Percentiles rank a stretch among this genome's conserved stretches.
These are phyloP conservation scores for Platygyra sinensis DNA, from an alignment of 64 coral and sea anemone genomes.

Conservation along the genomic window DNA sequence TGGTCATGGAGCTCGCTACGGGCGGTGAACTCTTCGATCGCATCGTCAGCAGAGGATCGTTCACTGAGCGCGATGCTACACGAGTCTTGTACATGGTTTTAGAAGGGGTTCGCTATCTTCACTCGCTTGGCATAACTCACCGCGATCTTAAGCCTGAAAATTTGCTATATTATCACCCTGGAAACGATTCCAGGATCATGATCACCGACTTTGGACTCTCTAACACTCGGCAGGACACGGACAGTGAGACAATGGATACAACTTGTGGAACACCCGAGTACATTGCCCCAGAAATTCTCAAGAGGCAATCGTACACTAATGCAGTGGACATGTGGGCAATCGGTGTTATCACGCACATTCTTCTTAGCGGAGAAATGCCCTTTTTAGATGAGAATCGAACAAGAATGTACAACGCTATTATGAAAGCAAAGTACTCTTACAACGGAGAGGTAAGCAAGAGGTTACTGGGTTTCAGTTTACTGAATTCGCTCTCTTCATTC, in stretches of 20 bases:
- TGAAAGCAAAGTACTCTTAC: slow-evolving; percentile 72
- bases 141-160: slow-evolving; percentile 95
- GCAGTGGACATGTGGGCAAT: slow-evolving; percentile 96
- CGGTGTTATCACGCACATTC: slow-evolving; percentile 85
- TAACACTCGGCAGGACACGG: slow-evolving; percentile 29
- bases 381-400: slow-evolving; percentile 78
- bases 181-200: slow-evolving; percentile 93
- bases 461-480: not conserved
- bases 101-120: slow-evolving; percentile 91
- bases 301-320: slow-evolving; percentile 84
- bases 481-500: not conserved
- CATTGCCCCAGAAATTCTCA: slow-evolving; percentile 88
- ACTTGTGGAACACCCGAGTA: slow-evolving; percentile 92
- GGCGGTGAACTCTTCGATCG: slow-evolving; percentile 95
- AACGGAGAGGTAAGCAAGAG: slow-evolving; percentile 73
- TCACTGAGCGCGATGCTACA: slow-evolving; percentile 88
- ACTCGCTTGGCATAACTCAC: slow-evolving; percentile 92
- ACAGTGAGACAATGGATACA: slow-evolving; percentile 77
- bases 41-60: slow-evolving; percentile 69
- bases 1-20: slow-evolving; percentile 95
- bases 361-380: slow-evolving; percentile 92
- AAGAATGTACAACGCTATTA: slow-evolving; percentile 66
- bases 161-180: slow-evolving; percentile 94
- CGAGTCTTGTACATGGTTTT: slow-evolving; percentile 84
- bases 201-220: slow-evolving; percentile 97